phyloP scores from a whole-genome alignment of 2,797 vertebrate species.

The Sebastes trivittatus region DNA sequence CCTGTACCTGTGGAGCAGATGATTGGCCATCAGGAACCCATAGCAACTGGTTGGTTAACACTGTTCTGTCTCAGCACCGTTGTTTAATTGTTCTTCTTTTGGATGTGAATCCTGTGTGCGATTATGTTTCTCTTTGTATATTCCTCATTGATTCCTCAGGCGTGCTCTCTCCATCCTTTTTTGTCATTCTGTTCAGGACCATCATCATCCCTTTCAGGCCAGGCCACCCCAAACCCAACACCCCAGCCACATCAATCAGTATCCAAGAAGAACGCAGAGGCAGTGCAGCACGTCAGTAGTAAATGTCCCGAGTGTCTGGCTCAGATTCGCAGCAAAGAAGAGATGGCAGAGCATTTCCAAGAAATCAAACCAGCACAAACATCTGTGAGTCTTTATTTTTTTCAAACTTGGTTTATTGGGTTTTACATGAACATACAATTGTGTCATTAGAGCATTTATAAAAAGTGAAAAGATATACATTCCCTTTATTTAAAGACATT shows the following conservation, averaged over 20 bases:
- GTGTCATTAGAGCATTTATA: no score
- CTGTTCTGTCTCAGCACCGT: neutral
- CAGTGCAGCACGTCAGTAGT: slow-evolving; percentile 74
- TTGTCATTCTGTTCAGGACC: slow-evolving; percentile 27
- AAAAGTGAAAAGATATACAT: no score
- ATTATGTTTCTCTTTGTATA: neutral
- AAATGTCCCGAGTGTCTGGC: slow-evolving; percentile 92
- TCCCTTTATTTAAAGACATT: no score
- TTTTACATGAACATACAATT: no score
- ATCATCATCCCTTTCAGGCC: slow-evolving; percentile 23
- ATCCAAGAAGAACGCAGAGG: slow-evolving; percentile 65
- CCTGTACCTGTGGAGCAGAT: slow-evolving; percentile 94
- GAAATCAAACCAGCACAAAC: slow-evolving; percentile 78
- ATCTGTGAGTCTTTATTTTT: slow-evolving; percentile 67
- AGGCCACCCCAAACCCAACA: slow-evolving; percentile 3
- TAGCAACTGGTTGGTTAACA: slow-evolving; percentile 72
- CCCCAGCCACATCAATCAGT: slow-evolving; percentile 64
- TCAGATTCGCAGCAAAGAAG: slow-evolving; percentile 88
- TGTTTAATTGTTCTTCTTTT: neutral
- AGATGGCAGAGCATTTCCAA: slow-evolving; percentile 91
- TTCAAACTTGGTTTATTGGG: no score
- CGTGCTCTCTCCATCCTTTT: slow-evolving; percentile 34
- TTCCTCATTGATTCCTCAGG: neutral
- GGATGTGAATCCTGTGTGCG: neutral
- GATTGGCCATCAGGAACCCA: slow-evolving; percentile 90